Evolutionary conservation across 2,113 vertebrate species (phyloP), one percentile per base, ranked within the genome.

Genomic region (Oryzias woworae): DNA sequence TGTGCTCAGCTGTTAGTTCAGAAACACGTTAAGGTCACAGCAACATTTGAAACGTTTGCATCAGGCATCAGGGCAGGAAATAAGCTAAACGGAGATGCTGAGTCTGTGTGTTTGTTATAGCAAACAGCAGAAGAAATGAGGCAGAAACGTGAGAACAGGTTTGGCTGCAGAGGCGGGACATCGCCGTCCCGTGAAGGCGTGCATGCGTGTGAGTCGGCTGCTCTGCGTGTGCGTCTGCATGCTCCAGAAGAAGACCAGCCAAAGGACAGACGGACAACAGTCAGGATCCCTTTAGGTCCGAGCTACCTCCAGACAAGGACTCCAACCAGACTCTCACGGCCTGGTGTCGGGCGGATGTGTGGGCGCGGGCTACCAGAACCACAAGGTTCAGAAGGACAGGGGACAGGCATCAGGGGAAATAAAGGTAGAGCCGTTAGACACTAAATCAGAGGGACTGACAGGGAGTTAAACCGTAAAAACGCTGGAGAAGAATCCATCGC

Each of bases 301-400:
- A 62, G 92, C 96, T 98, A 98, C 97, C 97, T 99, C 95, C 94
- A 74, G 95, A 93, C 89, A 98, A 87, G 43, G 95, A 95, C 88
- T 98, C 95, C 95, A 99, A 93, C 97, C 97, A 99, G 92, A 96
- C 95, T 93, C 94, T 93, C 87, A 99, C 96, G 68, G 94, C 95
- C 84, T 96, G 95, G 61, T 91, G 93, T 87, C 94, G 95, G 85
- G 93, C 53, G 87, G 95, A 96, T 66, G 93, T 92, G 90, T 93
- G 95, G 92, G 92, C 92, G 44, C 93, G 92, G 72, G 91, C 97
- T 99, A 95, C 90, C 92, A 88, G 90, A 80, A 85, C 75, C 88
- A 67, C 91, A 79, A 51, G 80, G 67, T 53, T 80, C 56, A 48
- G 83, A 80, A 84, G 77, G 62, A 85, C 62, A 46, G 52, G 48